Evolutionary conservation across 37 sponge, comb jelly and placozoan species (phyloP).

Genomic region (Aplysina aerophoba): DNA sequence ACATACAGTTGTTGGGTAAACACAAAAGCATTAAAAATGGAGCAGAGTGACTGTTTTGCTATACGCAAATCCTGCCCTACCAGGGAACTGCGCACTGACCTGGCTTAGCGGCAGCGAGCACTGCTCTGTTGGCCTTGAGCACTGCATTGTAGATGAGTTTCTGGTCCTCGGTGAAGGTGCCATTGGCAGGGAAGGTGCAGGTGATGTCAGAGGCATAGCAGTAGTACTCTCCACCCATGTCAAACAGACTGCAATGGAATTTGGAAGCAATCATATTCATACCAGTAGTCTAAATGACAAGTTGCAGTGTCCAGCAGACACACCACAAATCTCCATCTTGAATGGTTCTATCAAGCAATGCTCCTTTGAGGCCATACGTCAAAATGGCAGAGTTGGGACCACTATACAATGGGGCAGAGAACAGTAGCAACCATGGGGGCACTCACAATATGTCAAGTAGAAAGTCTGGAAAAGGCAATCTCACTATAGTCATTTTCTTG

Average conservation of each 20-base stretch:
- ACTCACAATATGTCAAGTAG: too few species aligned
- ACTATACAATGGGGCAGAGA: slow-evolving; percentile 38
- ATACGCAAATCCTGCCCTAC: too few species aligned
- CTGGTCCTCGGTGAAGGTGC: slow-evolving; percentile 94
- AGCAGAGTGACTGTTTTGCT: too few species aligned
- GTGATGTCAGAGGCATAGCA: slow-evolving; percentile 98
- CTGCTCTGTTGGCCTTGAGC: slow-evolving; percentile 94
- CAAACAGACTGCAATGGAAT: slow-evolving; percentile 78
- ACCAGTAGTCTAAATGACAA: too few species aligned
- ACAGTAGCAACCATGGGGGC: too few species aligned
- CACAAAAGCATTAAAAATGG: too few species aligned
- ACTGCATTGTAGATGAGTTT: slow-evolving; percentile 95
- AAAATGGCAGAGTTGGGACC: slow-evolving; percentile 89
- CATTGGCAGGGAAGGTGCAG: slow-evolving; percentile 96
- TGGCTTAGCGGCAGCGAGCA: slow-evolving; percentile 80
- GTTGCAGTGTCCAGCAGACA: slow-evolving; percentile 10
- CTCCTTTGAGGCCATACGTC: slow-evolving; percentile 97
- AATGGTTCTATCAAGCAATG: slow-evolving; percentile 80
- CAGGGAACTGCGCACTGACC: slow-evolving; percentile 46
- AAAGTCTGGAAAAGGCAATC: too few species aligned
- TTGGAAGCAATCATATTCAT: too few species aligned
- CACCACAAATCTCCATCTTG: slow-evolving; percentile 95
- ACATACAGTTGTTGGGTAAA: too few species aligned
- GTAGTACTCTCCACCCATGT: slow-evolving; percentile 99
- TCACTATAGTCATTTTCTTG: too few species aligned